Base-by-base conservation (phyloP, 2,113 vertebrate species). In the Silurus asotus region DNA sequence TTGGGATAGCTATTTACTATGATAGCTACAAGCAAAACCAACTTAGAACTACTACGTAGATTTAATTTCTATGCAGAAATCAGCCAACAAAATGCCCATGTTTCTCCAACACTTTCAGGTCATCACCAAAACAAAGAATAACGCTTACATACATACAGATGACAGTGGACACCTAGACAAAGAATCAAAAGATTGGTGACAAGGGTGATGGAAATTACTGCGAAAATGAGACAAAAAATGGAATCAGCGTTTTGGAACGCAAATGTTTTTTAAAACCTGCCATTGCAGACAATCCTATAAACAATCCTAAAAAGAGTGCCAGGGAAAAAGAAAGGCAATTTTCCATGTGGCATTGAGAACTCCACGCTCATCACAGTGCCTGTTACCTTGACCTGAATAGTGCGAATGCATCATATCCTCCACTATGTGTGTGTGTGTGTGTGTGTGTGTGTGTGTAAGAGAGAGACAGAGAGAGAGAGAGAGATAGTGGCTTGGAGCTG, bases 341-440 rank as follows among this genome's bases (percentile, higher is more conserved):
- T 81, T 19, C 25, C 61, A 51, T 65, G 8, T 8, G 65, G 48
- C 45, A 48, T 15, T 56, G 53, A 45, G 51, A 76, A 90, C 88
- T 89, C 79, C 65, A 76, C 1, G 20, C 51, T 76, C 49, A 76
- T 28, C 58, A 85, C 55, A 76, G 55, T 15, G 13, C 23, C 48
- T 23, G 49, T 75, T 17, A 76, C 10, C 74, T 53, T 76, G 74
- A 76, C 74, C 74, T 76, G 72, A 53, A 9, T n/a, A 8, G 74
- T 76, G 10, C 1, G 20, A 76, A 53, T 76, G 70, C 70, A 51
- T 72, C 7, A 4, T 53, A 74, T 20, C 3, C 7, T 72, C 45
- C 51, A 51, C 9, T 8, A 9, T 23, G 45, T 51, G 70, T 51
- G 45, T 74, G 70, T 74, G 67, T 37, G 67, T 19, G 67, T 37